Base-by-base conservation (phyloP, 1,140 invertebrate species). In the Procambarus virginalis region DNA sequence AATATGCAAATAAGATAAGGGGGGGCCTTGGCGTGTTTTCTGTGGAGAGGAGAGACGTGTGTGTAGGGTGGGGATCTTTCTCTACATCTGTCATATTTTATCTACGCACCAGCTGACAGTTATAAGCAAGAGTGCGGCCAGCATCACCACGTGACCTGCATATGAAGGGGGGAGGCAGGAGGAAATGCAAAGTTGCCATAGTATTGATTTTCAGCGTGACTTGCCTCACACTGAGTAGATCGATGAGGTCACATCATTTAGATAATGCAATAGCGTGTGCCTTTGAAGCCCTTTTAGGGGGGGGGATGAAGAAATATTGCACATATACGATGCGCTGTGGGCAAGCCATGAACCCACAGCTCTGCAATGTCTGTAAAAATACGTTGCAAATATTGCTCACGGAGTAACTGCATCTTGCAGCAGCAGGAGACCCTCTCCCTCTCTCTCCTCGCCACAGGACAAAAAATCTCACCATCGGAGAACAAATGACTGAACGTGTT, bases 1-100 rank as follows among this genome's bases (percentile, higher is more conserved):
- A 34, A 55, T 82, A 82, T 82, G 80, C 80, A 82, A 82, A 82
- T 82, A 82, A 82, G 80, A 10, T 68, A 82, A 82, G 80, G 80
- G n/a, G n/a, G 34, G 80, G 60, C 68, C 68, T 64, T 34, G 79
- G 80, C 80, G 60, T 82, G 80, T 82, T 82, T 82, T 82, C 68
- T 46, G 48, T 51, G 3, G 34, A 46, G 34, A 68, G 48, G 55
- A 82, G 34, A 82, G 80, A 82, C 80, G 60, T 68, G 45, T 48
- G 80, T 46, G 79, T 81, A 34, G 79, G 79, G 79, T 60, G 79
- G 79, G 64, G 34, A 34, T 79, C 78, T 48, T 79, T 79, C 17
- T 58, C 1, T 58, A 8, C 55, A 58, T 58, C 55, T 58, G 55
- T 58, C 12, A 58, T 58, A 58, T 58, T 58, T 58, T 58, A 12